phyloP scores from a whole-genome alignment of 2,797 vertebrate genomes.

The Graptemys geographica region DNA sequence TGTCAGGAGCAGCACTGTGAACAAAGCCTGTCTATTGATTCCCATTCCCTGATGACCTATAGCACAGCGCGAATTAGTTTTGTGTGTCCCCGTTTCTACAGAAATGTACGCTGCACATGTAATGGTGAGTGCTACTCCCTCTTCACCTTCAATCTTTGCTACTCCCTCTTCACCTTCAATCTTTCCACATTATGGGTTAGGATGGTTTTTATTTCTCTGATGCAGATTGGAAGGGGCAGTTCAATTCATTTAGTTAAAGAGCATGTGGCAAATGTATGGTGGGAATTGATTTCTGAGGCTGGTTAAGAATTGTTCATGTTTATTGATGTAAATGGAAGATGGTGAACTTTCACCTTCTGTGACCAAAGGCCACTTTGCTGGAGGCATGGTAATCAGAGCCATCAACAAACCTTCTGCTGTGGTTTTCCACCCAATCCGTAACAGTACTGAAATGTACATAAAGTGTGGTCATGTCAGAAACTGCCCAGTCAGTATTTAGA shows the following conservation, averaged over 20 bases:
- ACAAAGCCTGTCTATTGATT: slow-evolving; percentile 92
- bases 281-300: slow-evolving; percentile 64
- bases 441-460: neutral
- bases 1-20: slow-evolving; percentile 95
- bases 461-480: neutral
- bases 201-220: slow-evolving; percentile 55
- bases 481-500: neutral
- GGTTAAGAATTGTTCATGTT: slow-evolving; percentile 44
- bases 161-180: neutral
- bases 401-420: slow-evolving; percentile 8
- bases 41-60: slow-evolving; percentile 93
- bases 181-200: neutral
- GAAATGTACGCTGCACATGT: slow-evolving; percentile 93
- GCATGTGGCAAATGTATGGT: slow-evolving; percentile 22
- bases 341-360: slow-evolving; percentile 71
- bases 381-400: neutral
- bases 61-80: slow-evolving; percentile 94
- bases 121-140: slow-evolving; percentile 83
- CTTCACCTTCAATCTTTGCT: neutral
- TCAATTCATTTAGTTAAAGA: slow-evolving; percentile 51
- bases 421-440: neutral
- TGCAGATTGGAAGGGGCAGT: slow-evolving; percentile 62
- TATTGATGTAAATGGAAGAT: slow-evolving; percentile 68
- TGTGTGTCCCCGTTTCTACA: slow-evolving; percentile 93
- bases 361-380: slow-evolving; percentile 52